A percentile compares a stretch with the other conserved stretches of the same genome.
phyloP scores from a whole-genome alignment of 2,797 vertebrate genomes.

The Perodicticus potto region DNA sequence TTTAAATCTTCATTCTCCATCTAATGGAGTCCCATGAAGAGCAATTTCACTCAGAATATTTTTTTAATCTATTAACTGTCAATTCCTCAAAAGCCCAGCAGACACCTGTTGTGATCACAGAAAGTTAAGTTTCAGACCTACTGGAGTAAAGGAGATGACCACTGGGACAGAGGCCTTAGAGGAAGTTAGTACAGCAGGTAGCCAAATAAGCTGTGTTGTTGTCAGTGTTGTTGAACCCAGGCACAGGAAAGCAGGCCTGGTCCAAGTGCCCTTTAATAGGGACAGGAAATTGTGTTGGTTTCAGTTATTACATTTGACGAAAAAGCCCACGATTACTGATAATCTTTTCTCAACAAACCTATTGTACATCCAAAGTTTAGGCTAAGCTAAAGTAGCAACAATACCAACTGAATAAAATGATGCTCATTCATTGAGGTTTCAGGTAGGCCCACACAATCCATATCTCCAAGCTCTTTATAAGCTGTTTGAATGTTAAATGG shows the following conservation, averaged over 20 bases:
- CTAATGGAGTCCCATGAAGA: not conserved
- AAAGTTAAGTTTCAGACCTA: not conserved
- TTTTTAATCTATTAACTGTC: not conserved
- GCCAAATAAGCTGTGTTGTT: not conserved
- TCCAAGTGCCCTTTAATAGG: not conserved
- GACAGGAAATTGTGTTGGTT: slow-evolving; percentile 15
- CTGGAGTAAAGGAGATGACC: not conserved
- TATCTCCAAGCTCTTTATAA: slow-evolving; percentile 36
- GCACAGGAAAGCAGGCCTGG: not conserved
- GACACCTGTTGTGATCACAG: not conserved
- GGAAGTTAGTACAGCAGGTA: not conserved
- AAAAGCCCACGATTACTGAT: not conserved
- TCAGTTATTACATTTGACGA: slow-evolving; percentile 23
- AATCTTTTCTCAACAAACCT: slow-evolving; percentile 25
- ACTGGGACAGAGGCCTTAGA: not conserved
- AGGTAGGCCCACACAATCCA: slow-evolving; percentile 35
- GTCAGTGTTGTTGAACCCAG: not conserved
- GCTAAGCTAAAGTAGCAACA: slow-evolving; percentile 23
- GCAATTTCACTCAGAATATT: not conserved
- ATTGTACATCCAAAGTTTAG: slow-evolving; percentile 35
- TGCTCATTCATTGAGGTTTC: slow-evolving; percentile 55
- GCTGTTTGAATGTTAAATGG: slow-evolving; percentile 52
- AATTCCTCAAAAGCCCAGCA: not conserved
- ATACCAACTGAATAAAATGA: slow-evolving; percentile 31
- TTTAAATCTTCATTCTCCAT: not conserved